Evolutionary conservation across 37 sponge, comb jelly and placozoan species (phyloP).

Genomic region (Crambe crambe): DNA sequence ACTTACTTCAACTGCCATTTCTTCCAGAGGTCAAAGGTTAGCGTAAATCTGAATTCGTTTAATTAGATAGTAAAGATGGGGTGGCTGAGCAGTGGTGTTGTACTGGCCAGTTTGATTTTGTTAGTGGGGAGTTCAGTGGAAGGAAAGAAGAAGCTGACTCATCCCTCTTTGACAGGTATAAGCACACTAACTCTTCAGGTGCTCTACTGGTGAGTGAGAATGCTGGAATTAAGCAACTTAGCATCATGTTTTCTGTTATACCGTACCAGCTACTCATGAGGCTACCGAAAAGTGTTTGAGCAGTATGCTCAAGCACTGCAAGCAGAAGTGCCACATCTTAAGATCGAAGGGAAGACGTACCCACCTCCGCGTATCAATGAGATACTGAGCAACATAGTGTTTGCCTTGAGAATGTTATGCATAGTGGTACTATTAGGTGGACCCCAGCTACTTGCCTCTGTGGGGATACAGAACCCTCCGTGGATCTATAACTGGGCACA

Average conservation of each 20-base stretch:
- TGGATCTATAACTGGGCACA: conserved; percentile 70
- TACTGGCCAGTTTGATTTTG: neutral
- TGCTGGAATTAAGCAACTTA: neutral
- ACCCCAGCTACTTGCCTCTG: conserved; percentile 30
- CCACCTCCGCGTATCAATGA: conserved; percentile 69
- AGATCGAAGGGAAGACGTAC: conserved; percentile 76
- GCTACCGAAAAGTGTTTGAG: conserved; percentile 91
- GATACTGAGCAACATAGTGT: conserved; percentile 48
- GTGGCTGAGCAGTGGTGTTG: neutral
- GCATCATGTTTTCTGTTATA: neutral
- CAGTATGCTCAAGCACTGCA: conserved; percentile 71
- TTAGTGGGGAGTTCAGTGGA: neutral
- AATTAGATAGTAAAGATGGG: neutral
- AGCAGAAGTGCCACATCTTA: conserved; percentile 72
- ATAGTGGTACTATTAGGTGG: conserved; percentile 55
- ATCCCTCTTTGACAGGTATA: conserved; percentile 35
- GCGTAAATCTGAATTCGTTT: neutral
- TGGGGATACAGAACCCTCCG: conserved; percentile 68
- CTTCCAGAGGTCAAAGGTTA: neutral
- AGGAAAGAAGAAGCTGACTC: conserved; percentile 32
- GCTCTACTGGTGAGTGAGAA: conserved; percentile 58
- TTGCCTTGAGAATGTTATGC: conserved; percentile 46
- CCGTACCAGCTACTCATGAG: conserved; percentile 89
- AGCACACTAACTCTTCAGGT: conserved; percentile 26
- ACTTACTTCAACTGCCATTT: neutral